These are phyloP conservation scores for Cerceris ruficornis DNA, from an alignment of 2,888 invertebrate genomes.

Conservation along the genomic window DNA sequence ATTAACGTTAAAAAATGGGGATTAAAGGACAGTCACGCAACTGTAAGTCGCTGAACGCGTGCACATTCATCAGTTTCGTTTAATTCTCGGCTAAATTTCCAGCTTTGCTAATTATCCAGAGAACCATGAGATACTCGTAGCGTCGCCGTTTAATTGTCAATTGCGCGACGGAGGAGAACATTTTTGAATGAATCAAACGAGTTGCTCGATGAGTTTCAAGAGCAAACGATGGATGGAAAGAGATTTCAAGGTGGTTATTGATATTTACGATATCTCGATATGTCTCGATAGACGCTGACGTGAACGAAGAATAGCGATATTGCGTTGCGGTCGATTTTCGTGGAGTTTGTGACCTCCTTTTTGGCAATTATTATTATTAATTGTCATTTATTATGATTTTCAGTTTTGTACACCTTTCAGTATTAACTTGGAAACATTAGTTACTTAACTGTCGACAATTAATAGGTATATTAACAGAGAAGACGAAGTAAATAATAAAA, in stretches of 20 bases:
- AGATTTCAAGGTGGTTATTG: background rate
- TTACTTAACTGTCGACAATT: too few species aligned
- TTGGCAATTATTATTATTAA: background rate
- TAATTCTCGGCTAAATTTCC: background rate
- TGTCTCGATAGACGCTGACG: constrained; percentile 1
- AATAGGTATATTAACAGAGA: too few species aligned
- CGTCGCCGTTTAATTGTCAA: too few species aligned
- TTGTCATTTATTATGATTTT: too few species aligned
- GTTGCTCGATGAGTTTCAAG: too few species aligned
- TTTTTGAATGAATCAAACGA: too few species aligned
- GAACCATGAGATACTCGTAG: too few species aligned
- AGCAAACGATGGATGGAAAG: background rate
- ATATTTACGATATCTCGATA: constrained; percentile 13
- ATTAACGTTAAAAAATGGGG: constrained; percentile 53
- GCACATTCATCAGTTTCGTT: background rate
- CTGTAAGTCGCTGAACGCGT: constrained; percentile 44
- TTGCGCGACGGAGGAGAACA: too few species aligned
- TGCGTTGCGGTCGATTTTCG: constrained; percentile 27
- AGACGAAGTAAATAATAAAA: too few species aligned
- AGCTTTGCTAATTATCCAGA: background rate
- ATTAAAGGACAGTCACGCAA: constrained; percentile 15
- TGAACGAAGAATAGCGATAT: constrained; percentile 25
- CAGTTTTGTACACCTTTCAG: too few species aligned
- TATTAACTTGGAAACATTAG: too few species aligned
- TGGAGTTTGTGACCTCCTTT: background rate